Evolutionary conservation across 2,888 invertebrate genomes (phyloP), one percentile per base, ranked within the genome.

Genomic region (Agrotis clavis): DNA sequence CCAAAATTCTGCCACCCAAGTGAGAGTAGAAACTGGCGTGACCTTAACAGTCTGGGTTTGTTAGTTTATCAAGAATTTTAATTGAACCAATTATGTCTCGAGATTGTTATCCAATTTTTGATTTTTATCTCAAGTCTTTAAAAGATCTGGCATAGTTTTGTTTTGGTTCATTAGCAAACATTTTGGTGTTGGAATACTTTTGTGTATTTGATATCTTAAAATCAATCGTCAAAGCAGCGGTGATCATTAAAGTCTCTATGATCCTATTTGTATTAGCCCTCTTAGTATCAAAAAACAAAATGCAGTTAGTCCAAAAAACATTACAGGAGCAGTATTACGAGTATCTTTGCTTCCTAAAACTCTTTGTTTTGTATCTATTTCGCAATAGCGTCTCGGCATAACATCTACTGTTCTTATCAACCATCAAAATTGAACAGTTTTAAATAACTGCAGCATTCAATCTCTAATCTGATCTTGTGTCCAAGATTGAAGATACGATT

Each of bases 1-100:
- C 41, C 30, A 5, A 14, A 63, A 45, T 54, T 30, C 41, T 79
- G 45, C 30, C 19, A 57, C 51, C 61, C 57, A 54, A 47, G 53
- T 57, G 53, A 54, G 53, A 76, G 53, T 67, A 13, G 30, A 45
- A 21, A 13, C 53, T 67, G 13, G 2, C 3, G 18, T 83, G 74
- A 79, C 74, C 68, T 68, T 48, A 25, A 18, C 13, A 63, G 4
- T 25, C 48, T 67, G 54, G 41, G 48, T 61, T 64, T 59, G 53
- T 67, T 67, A 70, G 51, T 69, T 41, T 45, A 71, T 9, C 47
- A 74, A 19, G 63, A 82, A 84, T 82, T 74, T 84, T 82, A 82
- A 82, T 78, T 71, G 66, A 63, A 16, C 51, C 72, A 78, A 74
- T 82, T 78, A 72, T 56, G 54, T 54, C 47, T 70, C 6, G 50